Base-by-base conservation (phyloP, 1,140 invertebrate genomes). In the Ceratitis capitata region DNA sequence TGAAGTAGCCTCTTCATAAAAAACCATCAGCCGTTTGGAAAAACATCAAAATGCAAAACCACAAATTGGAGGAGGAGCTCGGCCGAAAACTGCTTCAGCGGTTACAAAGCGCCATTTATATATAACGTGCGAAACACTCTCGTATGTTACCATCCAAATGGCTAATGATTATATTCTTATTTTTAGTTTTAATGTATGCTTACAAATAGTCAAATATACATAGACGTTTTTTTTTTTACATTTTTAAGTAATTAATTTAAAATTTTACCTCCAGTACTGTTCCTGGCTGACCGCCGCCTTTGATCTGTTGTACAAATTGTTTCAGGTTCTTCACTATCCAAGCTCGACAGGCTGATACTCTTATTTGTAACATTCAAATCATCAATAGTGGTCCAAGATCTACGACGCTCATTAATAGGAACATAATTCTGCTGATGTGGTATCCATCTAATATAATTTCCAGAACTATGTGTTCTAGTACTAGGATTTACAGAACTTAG, bases 371-470 rank as follows among this genome's bases (percentile, higher is more conserved):
- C 86, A 32, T 93, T 93, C 19, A 93, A 89, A 87, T 95, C 94
- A 88, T 97, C 96, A 51, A 97, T 92, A 26, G 96, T 96, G 10
- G 96, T 96, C 96, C 96, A 97, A 84, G 96, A 97, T 89, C 96
- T 94, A 87, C 96, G 92, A 26, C 96, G 92, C 47, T 93, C 94
- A 87, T 92, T 94, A 88, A 89, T 94, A 92, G 88, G 91, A 87
- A 91, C 92, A 87, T 88, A 90, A 61, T 92, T 90, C 53, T 89
- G 89, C 14, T 26, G 89, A 87, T 42, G 87, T 78, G 83, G 74
- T 7, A 89, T 88, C 90, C 90, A 92, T 86, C 90, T 89, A 84
- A 88, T 85, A 85, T 87, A 88, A 42, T 88, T 85, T 6, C 78
- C 84, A 42, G 86, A 16, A 9, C 61, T 23, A 47, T 58, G 39